Evolutionary conservation across 2,113 vertebrate species (phyloP).

Genomic region (Polypterus bichir): DNA sequence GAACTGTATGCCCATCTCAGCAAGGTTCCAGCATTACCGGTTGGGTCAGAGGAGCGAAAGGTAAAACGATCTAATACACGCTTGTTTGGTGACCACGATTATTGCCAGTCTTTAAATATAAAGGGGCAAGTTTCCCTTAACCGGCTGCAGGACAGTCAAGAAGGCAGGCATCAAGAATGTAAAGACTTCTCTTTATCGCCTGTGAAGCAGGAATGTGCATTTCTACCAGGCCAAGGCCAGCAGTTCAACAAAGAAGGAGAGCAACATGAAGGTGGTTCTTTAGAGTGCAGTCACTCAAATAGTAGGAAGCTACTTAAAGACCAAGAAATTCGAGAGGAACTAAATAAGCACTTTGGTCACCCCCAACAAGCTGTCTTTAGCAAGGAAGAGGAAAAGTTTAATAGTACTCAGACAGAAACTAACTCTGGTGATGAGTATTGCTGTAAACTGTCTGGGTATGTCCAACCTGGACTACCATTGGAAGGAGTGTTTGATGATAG

Average conservation of each 20-base stretch:
- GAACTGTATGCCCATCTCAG: conserved; percentile 88
- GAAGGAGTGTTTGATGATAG: conserved; percentile 78
- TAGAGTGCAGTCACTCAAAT: conserved; percentile 45
- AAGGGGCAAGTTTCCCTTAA: conserved; percentile 65
- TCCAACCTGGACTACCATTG: conserved; percentile 77
- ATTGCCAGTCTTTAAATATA: conserved; percentile 81
- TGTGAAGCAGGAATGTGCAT: conserved; percentile 59
- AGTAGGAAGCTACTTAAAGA: conserved; percentile 80
- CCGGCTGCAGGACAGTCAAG: conserved; percentile 63
- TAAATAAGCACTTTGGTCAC: conserved; percentile 96
- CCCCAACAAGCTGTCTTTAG: conserved; percentile 74
- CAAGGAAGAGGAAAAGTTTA: conserved; percentile 51
- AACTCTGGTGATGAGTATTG: conserved; percentile 62
- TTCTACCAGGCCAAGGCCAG: conserved; percentile 53
- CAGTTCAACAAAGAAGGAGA: conserved; percentile 51
- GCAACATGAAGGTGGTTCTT: conserved; percentile 41
- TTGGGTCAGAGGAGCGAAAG: conserved; percentile 65
- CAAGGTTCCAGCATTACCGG: conserved; percentile 69
- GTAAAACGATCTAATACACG: conserved; percentile 66
- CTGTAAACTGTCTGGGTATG: conserved; percentile 74
- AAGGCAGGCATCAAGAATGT: conserved; percentile 68
- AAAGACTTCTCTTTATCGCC: conserved; percentile 67
- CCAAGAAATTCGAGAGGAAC: conserved; percentile 91
- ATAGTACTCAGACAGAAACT: conserved; percentile 49
- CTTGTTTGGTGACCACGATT: conserved; percentile 93